Conservation (phyloP, 2,888 invertebrate genomes). For the Brenthis ino region DNA sequence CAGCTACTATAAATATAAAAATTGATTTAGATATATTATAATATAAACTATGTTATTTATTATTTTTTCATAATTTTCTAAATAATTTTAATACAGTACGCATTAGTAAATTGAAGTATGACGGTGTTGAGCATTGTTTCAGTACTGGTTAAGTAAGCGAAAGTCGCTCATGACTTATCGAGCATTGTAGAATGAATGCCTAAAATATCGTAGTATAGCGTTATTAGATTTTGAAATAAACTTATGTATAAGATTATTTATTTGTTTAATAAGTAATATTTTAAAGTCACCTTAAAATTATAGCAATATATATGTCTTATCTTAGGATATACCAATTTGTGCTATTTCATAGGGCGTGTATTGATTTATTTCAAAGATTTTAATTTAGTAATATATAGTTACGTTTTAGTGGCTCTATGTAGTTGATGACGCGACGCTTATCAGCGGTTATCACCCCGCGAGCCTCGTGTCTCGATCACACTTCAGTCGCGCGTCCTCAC, state of each 20-base stretch:
- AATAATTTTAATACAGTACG: neutral
- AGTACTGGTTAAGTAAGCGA: slow-evolving; percentile 17
- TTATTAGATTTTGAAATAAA: slow-evolving; percentile 4
- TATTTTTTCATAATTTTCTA: too few relatives aligned
- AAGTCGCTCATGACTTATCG: slow-evolving; percentile 14
- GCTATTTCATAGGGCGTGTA: neutral
- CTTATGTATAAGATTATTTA: too few relatives aligned
- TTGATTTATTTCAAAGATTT: neutral
- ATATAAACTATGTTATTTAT: too few relatives aligned
- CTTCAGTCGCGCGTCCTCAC: slow-evolving; percentile 69
- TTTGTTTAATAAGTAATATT: too few relatives aligned
- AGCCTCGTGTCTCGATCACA: slow-evolving; percentile 56
- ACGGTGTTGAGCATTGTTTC: neutral
- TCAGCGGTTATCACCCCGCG: slow-evolving; percentile 76
- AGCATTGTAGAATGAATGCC: slow-evolving; percentile 19
- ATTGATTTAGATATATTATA: too few relatives aligned
- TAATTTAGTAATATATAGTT: slow-evolving; percentile 5
- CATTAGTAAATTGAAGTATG: neutral
- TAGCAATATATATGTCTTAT: too few relatives aligned
- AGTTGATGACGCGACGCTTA: slow-evolving; percentile 67
- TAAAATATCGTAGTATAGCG: slow-evolving; percentile 29
- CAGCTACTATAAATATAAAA: too few relatives aligned
- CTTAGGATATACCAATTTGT: too few relatives aligned
- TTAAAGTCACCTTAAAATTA: too few relatives aligned
- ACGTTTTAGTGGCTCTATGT: slow-evolving; percentile 49